Percentiles rank a stretch among this genome's conserved stretches.
phyloP scores from a whole-genome alignment of 2,113 vertebrate genomes.

The Nothobranchius kuhntae region DNA sequence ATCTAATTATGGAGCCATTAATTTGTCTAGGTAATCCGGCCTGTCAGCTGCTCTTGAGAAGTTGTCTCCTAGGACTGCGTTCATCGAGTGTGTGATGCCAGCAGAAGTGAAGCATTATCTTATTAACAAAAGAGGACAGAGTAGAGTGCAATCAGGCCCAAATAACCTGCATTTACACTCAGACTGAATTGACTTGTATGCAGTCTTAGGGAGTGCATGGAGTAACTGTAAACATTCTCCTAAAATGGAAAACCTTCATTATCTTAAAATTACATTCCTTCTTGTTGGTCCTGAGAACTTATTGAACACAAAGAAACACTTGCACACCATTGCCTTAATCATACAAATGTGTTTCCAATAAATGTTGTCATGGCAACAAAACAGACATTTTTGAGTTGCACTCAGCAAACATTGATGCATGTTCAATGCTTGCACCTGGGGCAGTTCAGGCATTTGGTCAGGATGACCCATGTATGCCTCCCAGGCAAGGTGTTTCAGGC shows the following conservation, averaged over 20 bases:
- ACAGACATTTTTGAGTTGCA: no score
- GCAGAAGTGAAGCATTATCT: conserved; percentile 78
- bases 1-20: conserved; percentile 85
- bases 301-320: no score
- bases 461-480: no score
- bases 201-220: neutral
- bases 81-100: conserved; percentile 77
- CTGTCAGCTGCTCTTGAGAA: conserved; percentile 77
- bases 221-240: no score
- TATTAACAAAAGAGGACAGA: conserved; percentile 67
- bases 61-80: conserved; percentile 78
- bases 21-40: conserved; percentile 83
- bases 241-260: no score
- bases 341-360: conserved; percentile 6
- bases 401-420: no score
- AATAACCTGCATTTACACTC: conserved; percentile 42
- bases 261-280: no score
- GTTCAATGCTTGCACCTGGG: no score
- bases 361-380: no score
- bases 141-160: conserved; percentile 52
- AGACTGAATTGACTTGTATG: conserved; percentile 26
- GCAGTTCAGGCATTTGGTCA: no score
- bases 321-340: neutral
- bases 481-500: no score
- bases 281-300: no score